Conservation (phyloP, 35 echinoderm and acorn worm genomes). For the Lytechinus variegatus region DNA sequence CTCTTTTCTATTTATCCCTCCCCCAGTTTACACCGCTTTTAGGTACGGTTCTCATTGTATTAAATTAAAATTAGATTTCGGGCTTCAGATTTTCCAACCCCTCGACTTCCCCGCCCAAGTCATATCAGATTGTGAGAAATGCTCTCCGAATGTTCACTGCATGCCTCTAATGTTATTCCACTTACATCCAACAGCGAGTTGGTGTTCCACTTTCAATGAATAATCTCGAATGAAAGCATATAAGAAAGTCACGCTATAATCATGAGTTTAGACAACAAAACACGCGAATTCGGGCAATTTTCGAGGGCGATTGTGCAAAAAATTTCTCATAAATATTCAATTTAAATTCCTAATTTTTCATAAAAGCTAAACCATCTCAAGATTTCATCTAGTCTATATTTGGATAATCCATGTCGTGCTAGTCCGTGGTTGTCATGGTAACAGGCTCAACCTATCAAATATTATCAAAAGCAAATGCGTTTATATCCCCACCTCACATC, state of each 20-base stretch:
- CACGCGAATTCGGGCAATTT: not conserved
- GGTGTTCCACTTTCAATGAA: not conserved
- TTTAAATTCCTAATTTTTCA: not conserved
- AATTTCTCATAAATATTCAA: not conserved
- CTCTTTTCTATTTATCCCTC: too few relatives aligned
- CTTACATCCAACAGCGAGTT: not conserved
- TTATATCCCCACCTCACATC: too few relatives aligned
- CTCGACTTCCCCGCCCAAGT: too few relatives aligned
- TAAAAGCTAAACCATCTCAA: not conserved
- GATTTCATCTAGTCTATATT: not conserved
- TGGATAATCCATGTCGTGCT: not conserved
- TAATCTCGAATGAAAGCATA: not conserved
- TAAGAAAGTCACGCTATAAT: not conserved
- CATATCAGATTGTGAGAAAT: not conserved
- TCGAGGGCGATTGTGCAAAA: not conserved
- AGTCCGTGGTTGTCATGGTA: not conserved
- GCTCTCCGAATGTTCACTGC: not conserved
- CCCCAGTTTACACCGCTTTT: too few relatives aligned
- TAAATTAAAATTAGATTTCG: too few relatives aligned
- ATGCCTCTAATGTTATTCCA: not conserved
- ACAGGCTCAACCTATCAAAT: too few relatives aligned
- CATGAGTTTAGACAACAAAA: not conserved
- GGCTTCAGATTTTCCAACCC: not conserved
- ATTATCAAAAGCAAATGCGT: too few relatives aligned
- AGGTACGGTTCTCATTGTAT: too few relatives aligned